Conservation (phyloP, 2,797 vertebrate genomes). For the Adelosebastes latens region DNA sequence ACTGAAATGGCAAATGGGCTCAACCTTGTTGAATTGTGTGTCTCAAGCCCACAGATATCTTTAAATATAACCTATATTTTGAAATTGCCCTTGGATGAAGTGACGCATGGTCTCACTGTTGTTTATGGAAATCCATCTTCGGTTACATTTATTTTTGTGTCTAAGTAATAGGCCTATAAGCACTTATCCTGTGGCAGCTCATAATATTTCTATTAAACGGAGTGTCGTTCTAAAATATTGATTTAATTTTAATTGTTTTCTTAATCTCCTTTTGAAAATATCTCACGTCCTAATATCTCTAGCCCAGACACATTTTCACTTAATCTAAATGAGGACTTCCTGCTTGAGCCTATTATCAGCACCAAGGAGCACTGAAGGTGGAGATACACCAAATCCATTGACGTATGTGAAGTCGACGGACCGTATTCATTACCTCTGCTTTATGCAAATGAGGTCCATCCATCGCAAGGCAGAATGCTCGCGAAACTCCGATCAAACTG, state of each 20-base stretch:
- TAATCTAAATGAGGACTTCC: not conserved
- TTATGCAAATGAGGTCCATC: not conserved
- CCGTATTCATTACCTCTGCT: not conserved
- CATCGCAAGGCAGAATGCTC: too few relatives aligned
- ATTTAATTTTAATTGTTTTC: slow-evolving; percentile 4
- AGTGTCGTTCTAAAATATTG: not conserved
- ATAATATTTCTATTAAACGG: not conserved
- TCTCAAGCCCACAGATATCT: slow-evolving; percentile 6
- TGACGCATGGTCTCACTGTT: not conserved
- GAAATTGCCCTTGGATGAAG: slow-evolving; percentile 5
- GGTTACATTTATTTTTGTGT: not conserved
- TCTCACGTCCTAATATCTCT: not conserved
- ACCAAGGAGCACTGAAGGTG: not conserved
- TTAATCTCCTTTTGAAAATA: not conserved
- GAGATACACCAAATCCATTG: not conserved
- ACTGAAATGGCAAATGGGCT: slow-evolving; percentile 16
- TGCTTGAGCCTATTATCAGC: not conserved
- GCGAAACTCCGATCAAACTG: too few relatives aligned
- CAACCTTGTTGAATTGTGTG: slow-evolving; percentile 8
- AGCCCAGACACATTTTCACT: not conserved
- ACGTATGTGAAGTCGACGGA: not conserved
- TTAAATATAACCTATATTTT: slow-evolving; percentile 10
- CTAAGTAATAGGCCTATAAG: not conserved
- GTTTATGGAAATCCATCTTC: not conserved
- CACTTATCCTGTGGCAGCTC: not conserved